Percentiles rank a stretch among this genome's conserved stretches.
phyloP scores from a whole-genome alignment of 2,888 invertebrate species.

The Clitarchus hookeri region DNA sequence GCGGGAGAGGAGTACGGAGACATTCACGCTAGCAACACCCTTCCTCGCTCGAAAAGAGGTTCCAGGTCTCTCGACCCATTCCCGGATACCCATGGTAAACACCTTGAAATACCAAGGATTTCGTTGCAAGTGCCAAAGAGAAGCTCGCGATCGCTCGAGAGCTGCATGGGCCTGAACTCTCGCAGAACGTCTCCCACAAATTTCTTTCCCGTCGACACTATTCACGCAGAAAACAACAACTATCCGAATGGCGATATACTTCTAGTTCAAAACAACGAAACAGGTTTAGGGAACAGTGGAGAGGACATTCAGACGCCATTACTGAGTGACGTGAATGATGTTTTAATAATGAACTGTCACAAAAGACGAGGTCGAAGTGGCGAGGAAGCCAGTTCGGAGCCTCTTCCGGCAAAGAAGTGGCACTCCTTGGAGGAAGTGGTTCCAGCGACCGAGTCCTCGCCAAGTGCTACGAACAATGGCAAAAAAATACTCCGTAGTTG shows the following conservation, averaged over 20 bases:
- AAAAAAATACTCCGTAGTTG: constrained; percentile 72
- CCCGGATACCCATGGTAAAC: constrained; percentile 51
- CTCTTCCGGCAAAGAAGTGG: constrained; percentile 71
- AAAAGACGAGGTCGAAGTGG: constrained; percentile 32
- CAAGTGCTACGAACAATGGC: constrained; percentile 47
- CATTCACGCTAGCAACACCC: constrained; percentile 20
- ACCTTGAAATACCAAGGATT: constrained; percentile 21
- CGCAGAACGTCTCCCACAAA: constrained; percentile 51
- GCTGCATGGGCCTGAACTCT: constrained; percentile 55
- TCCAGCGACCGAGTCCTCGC: constrained; percentile 48
- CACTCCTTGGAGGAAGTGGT: constrained; percentile 74
- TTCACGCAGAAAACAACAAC: constrained; percentile 58
- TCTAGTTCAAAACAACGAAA: constrained; percentile 49
- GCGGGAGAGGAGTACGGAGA: neutral
- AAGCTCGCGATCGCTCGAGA: constrained; percentile 57
- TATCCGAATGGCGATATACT: constrained; percentile 61
- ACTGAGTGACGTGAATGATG: constrained; percentile 54
- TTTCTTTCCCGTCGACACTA: constrained; percentile 47
- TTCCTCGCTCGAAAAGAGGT: constrained; percentile 57
- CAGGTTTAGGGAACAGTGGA: constrained; percentile 49
- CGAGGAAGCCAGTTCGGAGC: constrained; percentile 42
- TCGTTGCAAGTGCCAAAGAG: constrained; percentile 47
- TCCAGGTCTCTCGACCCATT: constrained; percentile 70
- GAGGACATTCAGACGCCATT: constrained; percentile 58
- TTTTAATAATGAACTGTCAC: constrained; percentile 33